Percentiles rank a stretch among this genome's conserved stretches.
Evolutionary conservation across 2,797 vertebrate species (phyloP).

Genomic region (Natrix natrix): DNA sequence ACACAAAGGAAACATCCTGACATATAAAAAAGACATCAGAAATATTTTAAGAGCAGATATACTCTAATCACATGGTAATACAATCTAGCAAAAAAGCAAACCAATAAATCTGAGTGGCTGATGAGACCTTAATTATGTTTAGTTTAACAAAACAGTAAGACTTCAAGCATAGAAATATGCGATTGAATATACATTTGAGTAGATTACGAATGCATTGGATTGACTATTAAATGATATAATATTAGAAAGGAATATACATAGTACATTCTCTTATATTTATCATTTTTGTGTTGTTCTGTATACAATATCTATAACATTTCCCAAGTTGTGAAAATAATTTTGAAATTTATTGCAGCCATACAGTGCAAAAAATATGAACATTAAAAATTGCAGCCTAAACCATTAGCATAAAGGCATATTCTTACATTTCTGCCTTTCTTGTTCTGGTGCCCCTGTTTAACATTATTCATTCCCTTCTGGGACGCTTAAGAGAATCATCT

Average conservation of each 20-base stretch:
- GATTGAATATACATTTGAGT: background rate
- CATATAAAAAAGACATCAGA: background rate
- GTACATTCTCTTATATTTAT: background rate
- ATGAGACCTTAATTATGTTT: background rate
- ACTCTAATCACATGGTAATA: background rate
- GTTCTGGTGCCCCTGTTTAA: background rate
- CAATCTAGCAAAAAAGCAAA: background rate
- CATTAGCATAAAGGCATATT: background rate
- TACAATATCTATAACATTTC: background rate
- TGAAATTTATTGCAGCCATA: background rate
- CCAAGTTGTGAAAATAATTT: background rate
- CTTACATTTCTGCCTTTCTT: background rate
- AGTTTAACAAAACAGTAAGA: background rate
- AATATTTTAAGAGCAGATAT: background rate
- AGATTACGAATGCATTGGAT: background rate
- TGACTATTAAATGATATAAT: background rate
- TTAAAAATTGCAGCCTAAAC: background rate
- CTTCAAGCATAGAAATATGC: background rate
- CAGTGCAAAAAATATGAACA: background rate
- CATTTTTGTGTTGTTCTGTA: background rate
- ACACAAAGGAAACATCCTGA: background rate
- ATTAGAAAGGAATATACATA: background rate
- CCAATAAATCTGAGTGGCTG: background rate
- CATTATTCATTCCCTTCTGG: background rate
- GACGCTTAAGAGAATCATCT: background rate